Conservation (phyloP, 2,113 vertebrate genomes). For the Etheostoma spectabile region DNA sequence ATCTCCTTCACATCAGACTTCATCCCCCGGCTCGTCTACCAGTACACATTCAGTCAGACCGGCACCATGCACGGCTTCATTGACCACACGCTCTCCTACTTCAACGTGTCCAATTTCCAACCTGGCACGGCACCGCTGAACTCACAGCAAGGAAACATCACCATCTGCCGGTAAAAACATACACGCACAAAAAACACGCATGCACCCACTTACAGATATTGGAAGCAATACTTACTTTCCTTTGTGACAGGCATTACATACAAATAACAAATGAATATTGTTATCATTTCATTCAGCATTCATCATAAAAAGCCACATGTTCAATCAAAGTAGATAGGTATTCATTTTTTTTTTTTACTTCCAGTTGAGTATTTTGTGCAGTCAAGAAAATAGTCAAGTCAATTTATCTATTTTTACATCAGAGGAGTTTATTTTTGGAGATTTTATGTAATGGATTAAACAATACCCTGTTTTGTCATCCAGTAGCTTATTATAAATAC, state of each 20-base stretch:
- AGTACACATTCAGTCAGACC: constrained; percentile 92
- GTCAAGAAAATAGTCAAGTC: constrained; percentile 11
- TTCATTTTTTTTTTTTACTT: not conserved
- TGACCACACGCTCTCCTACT: constrained; percentile 96
- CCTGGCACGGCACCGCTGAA: constrained; percentile 87
- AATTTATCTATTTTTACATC: constrained; percentile 27
- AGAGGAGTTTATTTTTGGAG: constrained; percentile 8
- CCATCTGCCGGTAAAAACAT: constrained; percentile 90
- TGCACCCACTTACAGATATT: not conserved
- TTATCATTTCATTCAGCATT: not conserved
- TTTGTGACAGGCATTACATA: not conserved
- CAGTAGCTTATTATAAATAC: not conserved
- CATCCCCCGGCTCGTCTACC: constrained; percentile 96
- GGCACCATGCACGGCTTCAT: constrained; percentile 97
- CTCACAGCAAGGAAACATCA: constrained; percentile 84
- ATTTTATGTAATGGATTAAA: constrained; percentile 25
- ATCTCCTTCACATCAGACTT: constrained; percentile 97
- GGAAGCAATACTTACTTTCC: not conserved
- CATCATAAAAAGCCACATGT: not conserved
- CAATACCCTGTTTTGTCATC: not conserved
- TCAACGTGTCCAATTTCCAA: constrained; percentile 94
- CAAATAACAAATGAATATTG: not conserved
- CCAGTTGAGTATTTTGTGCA: not conserved
- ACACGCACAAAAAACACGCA: constrained; percentile 6
- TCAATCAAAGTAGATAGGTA: not conserved